A percentile compares a stretch with the other conserved stretches of the same genome.
Evolutionary conservation across 2,113 vertebrate genomes (phyloP).

Genomic region (Nymphicus hollandicus): DNA sequence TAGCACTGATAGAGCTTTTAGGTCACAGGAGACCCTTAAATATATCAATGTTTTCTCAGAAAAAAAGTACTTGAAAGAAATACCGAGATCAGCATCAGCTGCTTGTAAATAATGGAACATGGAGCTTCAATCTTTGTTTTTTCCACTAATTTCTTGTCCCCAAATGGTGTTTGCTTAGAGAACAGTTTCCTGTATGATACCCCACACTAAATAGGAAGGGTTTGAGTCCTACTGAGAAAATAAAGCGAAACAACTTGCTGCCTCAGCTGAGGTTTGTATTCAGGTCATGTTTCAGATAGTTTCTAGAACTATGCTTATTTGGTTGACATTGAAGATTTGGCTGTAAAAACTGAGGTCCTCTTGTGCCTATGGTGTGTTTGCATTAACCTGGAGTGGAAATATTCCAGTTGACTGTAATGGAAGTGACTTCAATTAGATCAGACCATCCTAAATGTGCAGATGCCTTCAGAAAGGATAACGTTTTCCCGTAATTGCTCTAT

Average conservation of each 20-base stretch:
- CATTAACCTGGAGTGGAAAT: conserved; percentile 11
- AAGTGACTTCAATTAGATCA: conserved; percentile 42
- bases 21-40: neutral
- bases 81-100: neutral
- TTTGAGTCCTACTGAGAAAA: neutral
- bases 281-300: neutral
- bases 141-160: neutral
- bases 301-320: neutral
- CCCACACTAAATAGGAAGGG: neutral
- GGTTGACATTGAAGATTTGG: neutral
- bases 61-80: neutral
- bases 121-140: neutral
- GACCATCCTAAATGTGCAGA: conserved; percentile 14
- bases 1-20: neutral
- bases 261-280: neutral
- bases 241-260: neutral
- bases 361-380: neutral
- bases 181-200: neutral
- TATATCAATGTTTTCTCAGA: neutral
- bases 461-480: conserved; percentile 24
- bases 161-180: neutral
- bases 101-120: neutral
- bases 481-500: conserved; percentile 3
- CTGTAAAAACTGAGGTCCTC: neutral
- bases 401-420: neutral